Percentiles rank a stretch among this genome's conserved stretches.
These are phyloP conservation scores for Haemorhous mexicanus DNA, from an alignment of 2,113 vertebrate genomes.

Conservation along the genomic window DNA sequence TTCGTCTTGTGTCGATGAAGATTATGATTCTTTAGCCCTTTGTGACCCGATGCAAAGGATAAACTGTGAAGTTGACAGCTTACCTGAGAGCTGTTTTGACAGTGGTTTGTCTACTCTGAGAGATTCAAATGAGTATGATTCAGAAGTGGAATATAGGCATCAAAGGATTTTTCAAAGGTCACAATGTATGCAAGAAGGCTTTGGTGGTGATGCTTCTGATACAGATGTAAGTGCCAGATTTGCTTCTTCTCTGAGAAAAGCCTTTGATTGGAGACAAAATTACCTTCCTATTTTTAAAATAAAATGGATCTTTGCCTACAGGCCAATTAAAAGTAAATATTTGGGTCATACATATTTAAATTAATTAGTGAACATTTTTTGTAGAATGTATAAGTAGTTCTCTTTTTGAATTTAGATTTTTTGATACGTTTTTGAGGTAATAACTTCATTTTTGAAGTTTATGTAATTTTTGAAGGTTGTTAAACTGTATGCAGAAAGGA, in stretches of 20 bases:
- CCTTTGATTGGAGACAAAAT: neutral
- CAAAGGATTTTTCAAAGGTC: constrained; percentile 67
- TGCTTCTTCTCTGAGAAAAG: neutral
- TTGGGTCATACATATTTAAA: neutral
- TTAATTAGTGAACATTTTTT: neutral
- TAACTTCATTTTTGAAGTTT: neutral
- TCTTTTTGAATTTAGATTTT: neutral
- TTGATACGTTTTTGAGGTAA: neutral
- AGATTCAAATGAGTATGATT: constrained; percentile 90
- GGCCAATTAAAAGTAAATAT: neutral
- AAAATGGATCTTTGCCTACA: neutral
- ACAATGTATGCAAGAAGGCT: constrained; percentile 59
- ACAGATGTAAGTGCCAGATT: constrained; percentile 77
- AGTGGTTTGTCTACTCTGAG: constrained; percentile 92
- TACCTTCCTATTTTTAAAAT: neutral
- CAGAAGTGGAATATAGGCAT: constrained; percentile 80
- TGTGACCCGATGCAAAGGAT: constrained; percentile 88
- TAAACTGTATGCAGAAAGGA: neutral
- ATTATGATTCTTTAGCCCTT: constrained; percentile 85
- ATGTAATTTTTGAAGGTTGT: neutral
- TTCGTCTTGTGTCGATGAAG: constrained; percentile 79
- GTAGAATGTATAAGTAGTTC: neutral
- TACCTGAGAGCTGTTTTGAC: constrained; percentile 89
- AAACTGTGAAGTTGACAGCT: constrained; percentile 88
- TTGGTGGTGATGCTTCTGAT: constrained; percentile 80